These are phyloP conservation scores for Plusia festucae DNA, from an alignment of 2,888 invertebrate genomes.

Conservation along the genomic window DNA sequence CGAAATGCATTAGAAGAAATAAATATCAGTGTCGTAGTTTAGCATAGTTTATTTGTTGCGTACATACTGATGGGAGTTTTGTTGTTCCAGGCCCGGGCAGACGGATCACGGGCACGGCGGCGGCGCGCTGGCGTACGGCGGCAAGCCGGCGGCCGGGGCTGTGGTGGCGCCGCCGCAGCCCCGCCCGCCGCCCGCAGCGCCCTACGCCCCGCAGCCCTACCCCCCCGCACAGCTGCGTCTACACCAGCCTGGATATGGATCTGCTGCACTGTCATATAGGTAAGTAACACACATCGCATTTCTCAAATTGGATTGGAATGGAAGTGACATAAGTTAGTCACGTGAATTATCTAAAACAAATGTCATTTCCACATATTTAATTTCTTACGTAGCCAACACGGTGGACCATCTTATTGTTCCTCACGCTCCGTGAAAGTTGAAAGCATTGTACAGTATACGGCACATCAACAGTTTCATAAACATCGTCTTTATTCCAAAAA, in stretches of 20 bases:
- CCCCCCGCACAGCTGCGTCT: conserved; percentile 80
- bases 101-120: conserved; percentile 84
- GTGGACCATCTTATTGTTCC: conserved; percentile 22
- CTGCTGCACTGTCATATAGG: conserved; percentile 85
- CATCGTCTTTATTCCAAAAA: neutral
- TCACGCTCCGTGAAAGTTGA: conserved; percentile 52
- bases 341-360: too few relatives aligned
- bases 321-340: too few relatives aligned
- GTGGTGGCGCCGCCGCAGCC: conserved; percentile 79
- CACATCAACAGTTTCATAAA: neutral
- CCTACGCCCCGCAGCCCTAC: conserved; percentile 81
- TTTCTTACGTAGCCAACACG: conserved; percentile 9
- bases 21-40: neutral
- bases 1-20: too few relatives aligned
- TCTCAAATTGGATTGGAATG: too few relatives aligned
- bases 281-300: too few relatives aligned
- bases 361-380: too few relatives aligned
- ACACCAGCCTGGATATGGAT: conserved; percentile 86
- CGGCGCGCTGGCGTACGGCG: conserved; percentile 85
- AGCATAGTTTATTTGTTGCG: neutral
- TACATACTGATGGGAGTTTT: conserved; percentile 14
- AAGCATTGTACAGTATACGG: conserved; percentile 32
- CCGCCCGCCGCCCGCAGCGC: conserved; percentile 81
- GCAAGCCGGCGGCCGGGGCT: conserved; percentile 81
- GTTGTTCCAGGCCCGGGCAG: conserved; percentile 82